A percentile compares a stretch with the other conserved stretches of the same genome.
These are phyloP conservation scores for Silurus meridionalis DNA, from an alignment of 2,113 vertebrate species.

Conservation along the genomic window DNA sequence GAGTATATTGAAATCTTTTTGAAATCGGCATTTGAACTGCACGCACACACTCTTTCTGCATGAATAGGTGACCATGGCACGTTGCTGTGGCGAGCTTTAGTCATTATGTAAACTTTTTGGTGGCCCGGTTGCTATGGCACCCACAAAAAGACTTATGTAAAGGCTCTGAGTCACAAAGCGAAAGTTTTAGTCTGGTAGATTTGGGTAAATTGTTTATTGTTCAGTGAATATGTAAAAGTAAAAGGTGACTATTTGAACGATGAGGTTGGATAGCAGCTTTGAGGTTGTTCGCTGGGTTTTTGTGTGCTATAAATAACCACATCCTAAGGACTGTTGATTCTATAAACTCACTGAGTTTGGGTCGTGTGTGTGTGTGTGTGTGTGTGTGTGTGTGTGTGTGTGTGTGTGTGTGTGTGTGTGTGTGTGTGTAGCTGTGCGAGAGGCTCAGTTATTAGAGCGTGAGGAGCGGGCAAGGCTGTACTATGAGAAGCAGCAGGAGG, in stretches of 20 bases:
- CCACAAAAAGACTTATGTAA: conserved; percentile 59
- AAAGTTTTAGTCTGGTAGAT: conserved; percentile 46
- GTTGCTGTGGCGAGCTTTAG: conserved; percentile 58
- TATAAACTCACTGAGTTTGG: neutral
- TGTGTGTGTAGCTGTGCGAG: conserved; percentile 76
- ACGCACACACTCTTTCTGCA: conserved; percentile 14
- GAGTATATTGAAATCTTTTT: neutral
- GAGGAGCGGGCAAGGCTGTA: conserved; percentile 86
- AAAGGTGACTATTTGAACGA: neutral
- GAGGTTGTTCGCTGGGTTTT: neutral
- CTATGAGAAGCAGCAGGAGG: conserved; percentile 89
- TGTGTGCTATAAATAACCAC: conserved; percentile 7
- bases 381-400: neutral
- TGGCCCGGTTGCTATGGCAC: conserved; percentile 60
- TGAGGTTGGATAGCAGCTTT: too few species aligned
- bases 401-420: conserved; percentile 20
- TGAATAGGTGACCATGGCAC: conserved; percentile 51
- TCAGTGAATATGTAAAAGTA: neutral
- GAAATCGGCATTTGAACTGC: conserved; percentile 9
- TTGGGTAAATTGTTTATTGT: neutral
- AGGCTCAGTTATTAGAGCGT: conserved; percentile 84
- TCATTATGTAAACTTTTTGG: conserved; percentile 67
- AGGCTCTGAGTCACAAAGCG: conserved; percentile 37
- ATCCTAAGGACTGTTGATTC: neutral
- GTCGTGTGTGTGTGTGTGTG: neutral